Evolutionary conservation across 2,888 invertebrate species (phyloP), one percentile per base, ranked within the genome.

Genomic region (Lasioglossum vierecki): DNA sequence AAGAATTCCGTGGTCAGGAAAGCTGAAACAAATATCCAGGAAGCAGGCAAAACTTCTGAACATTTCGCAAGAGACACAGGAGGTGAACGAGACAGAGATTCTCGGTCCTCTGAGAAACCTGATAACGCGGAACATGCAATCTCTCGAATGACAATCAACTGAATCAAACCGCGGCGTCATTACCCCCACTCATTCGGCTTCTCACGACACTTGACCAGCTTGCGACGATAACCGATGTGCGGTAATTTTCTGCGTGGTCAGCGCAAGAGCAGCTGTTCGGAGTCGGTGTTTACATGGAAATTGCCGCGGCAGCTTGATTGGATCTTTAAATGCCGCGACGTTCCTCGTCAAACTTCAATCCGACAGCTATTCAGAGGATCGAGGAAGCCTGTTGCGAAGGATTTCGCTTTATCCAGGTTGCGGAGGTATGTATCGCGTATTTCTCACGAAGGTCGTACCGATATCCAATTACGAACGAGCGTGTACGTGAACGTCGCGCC

Each of bases 401-500:
- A 79, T 68, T 35, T 70, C 81, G 22, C 73, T 35, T 26, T 46
- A 26, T 68, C 63, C 44, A 41, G 46, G 13, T 39, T 44, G 46
- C 13, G 57, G n/a, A 57, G 57, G 11, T 57, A 53, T 72, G 49
- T 49, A 26, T n/a, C 75, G 30, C 78, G 70, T 60, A 80, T 80
- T 78, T 75, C 60, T 15, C 15, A 26, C 70, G 86, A 84, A 88
- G 86, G 86, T 84, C 80, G 76, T 73, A 60, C 79, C 76, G 85
- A 80, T 83, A 83, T 88, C 77, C 85, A 79, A 85, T 88, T 83
- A 82, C 83, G 11, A 49, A 60, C 60, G 53, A 30, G 39, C 30
- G 30, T 66, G 57, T 80, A 75, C 73, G 26, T 46, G n/a, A 44
- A 72, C 53, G 22, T 53, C 60, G 41, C 46, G 57, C 72, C 46